Base-by-base conservation (phyloP, 2,888 invertebrate genomes). In the Stenotaenia linearis region DNA sequence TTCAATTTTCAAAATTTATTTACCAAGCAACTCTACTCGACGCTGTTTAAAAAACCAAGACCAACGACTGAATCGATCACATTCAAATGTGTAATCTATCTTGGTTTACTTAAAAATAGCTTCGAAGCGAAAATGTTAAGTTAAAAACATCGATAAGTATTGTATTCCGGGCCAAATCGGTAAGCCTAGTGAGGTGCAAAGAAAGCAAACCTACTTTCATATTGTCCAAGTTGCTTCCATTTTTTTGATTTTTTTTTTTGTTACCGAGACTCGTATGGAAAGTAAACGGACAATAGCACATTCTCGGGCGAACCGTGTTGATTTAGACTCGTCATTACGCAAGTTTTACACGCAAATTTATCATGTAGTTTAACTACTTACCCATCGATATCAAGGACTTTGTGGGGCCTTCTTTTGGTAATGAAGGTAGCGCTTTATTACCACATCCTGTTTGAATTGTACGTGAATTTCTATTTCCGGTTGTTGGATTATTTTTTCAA, bases 121-220 rank as follows among this genome's bases (percentile, higher is more conserved):
- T 28, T 74, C 18, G 25, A 74, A 15, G 4, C 28, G 9, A 7
- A 74, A 3, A 7, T 50, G n/a, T 2, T n/a, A 18, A 1, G 0
- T 28, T 7, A 12, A 75, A 30, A 75, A 75, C 9, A 15, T 2
- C 5, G 75, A 75, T 75, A 10, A 21, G 1, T n/a, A 18, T 32
- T 30, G 15, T 2, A n/a, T n/a, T 28, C 32, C 18, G 15, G 37
- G 75, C 21, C 74, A 74, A 74, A 28, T 74, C 15, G n/a, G 4
- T 75, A 75, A 75, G 69, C 69, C 69, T 69, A 69, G 69, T 69
- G 25, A 69, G 28, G 69, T 69, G 69, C 69, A 12, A 69, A 69
- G 69, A 69, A 69, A 69, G 69, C 69, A 69, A 69, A 69, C 69
- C 69, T 69, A 69, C 69, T 69, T 69, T 32, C 25, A 69, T 69